Evolutionary conservation across 2,888 invertebrate genomes (phyloP), one percentile per base, ranked within the genome.

Genomic region (Cerceris ruficornis): DNA sequence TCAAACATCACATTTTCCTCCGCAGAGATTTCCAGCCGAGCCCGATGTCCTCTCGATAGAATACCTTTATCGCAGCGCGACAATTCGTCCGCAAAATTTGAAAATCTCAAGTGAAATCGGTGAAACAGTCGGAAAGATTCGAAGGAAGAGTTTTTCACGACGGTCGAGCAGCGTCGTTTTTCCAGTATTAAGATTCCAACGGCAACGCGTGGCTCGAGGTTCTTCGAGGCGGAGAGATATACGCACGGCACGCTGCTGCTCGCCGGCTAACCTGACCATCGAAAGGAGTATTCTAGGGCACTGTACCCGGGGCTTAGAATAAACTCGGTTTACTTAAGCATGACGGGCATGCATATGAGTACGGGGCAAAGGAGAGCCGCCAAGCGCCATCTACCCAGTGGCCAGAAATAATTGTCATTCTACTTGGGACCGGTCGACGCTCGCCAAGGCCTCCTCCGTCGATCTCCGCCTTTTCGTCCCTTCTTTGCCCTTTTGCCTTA

Each of bases 321-420:
- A 89, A 88, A 88, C 87, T 88, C 86, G 84, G 88, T 88, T 89
- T 88, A 88, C 87, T 89, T 88, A 85, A 89, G 89, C 88, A 89
- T 90, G 90, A 90, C 89, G 87, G 85, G 90, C 90, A 90, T 90
- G 90, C 90, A 89, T 89, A 90, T 87, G 88, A 84, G 86, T 77
- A 81, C 80, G 81, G 84, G 84, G 86, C 89, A 90, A 90, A 91
- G 88, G 88, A 89, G 85, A 89, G 83, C 89, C 89, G 88, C 87
- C 88, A 88, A 89, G 89, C 89, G 90, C 90, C 90, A 89, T 89
- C 87, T 88, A 90, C 89, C 88, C 88, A 87, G 89, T 88, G 89
- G 87, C 88, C 88, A 86, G 87, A 86, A 88, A 90, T 89, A 89
- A 91, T 91, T 90, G 90, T 90, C 89, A 90, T 91, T 90, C 88